A percentile compares a stretch with the other conserved stretches of the same genome.
Conservation (phyloP, 2,113 vertebrate genomes). For the Cranoglanis bouderius region DNA sequence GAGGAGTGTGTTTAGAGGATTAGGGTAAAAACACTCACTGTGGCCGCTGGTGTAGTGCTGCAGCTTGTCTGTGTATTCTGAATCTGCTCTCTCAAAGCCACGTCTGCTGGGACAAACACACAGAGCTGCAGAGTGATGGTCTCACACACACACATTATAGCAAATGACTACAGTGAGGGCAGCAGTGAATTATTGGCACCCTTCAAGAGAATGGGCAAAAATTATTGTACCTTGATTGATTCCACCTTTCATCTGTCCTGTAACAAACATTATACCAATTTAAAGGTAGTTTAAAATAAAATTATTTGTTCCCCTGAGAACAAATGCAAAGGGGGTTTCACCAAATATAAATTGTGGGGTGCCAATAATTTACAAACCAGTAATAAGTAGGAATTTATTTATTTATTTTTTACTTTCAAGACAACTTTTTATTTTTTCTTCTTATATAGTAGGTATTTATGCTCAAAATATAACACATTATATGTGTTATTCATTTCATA, state of each 20-base stretch:
- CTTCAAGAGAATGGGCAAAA: not conserved
- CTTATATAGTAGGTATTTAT: not conserved
- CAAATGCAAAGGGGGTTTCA: not conserved
- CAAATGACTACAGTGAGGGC: not conserved
- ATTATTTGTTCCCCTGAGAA: not conserved
- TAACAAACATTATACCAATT: not conserved
- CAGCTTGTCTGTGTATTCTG: slow-evolving; percentile 98
- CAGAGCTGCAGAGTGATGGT: slow-evolving; percentile 2
- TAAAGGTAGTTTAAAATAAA: not conserved
- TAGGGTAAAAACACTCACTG: slow-evolving; percentile 82
- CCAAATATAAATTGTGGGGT: not conserved
- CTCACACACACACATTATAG: not conserved
- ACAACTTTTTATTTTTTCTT: not conserved
- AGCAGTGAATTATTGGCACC: slow-evolving; percentile 33
- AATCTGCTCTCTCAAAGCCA: slow-evolving; percentile 94
- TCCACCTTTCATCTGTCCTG: not conserved
- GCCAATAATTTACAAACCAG: not conserved
- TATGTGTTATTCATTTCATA: not conserved
- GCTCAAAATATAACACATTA: not conserved
- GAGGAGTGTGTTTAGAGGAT: not conserved
- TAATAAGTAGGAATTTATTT: not conserved
- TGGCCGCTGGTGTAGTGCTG: slow-evolving; percentile 99
- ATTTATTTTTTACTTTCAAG: not conserved
- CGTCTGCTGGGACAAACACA: slow-evolving; percentile 87
- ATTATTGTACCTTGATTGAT: not conserved